A percentile compares a stretch with the other conserved stretches of the same genome.
These are phyloP conservation scores for Somateria mollissima DNA, from an alignment of 2,797 vertebrate species.

Conservation along the genomic window DNA sequence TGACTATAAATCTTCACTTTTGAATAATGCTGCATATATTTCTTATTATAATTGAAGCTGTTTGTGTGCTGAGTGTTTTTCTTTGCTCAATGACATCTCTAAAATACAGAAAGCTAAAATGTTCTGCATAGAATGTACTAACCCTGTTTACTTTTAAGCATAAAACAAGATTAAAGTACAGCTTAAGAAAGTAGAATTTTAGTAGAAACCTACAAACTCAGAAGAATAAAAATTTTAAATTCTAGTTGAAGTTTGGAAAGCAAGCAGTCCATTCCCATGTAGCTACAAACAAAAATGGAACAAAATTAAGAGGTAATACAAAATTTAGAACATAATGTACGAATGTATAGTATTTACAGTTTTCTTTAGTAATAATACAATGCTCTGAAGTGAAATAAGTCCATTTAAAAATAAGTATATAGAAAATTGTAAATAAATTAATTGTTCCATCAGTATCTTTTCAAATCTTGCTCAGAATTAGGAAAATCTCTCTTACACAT, in stretches of 20 bases:
- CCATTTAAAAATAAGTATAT: background rate
- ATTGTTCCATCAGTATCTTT: background rate
- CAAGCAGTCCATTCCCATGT: background rate
- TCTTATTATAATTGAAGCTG: background rate
- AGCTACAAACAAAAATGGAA: background rate
- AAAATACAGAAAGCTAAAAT: background rate
- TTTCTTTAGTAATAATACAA: background rate
- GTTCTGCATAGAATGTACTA: background rate
- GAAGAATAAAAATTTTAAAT: background rate
- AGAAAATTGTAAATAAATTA: background rate
- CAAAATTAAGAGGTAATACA: background rate
- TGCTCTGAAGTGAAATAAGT: background rate
- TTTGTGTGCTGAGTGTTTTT: background rate
- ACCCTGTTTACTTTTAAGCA: background rate
- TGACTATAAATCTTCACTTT: background rate
- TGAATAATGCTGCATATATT: background rate
- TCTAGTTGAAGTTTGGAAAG: background rate
- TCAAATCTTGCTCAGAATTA: background rate
- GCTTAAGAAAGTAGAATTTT: background rate
- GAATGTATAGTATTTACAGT: background rate
- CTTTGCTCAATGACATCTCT: background rate
- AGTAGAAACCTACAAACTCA: background rate
- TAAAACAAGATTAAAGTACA: background rate
- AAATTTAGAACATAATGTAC: background rate
- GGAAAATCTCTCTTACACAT: background rate